Evolutionary conservation across 2,888 invertebrate genomes (phyloP), one percentile per base, ranked within the genome.

Genomic region (Cheilosia urbana): DNA sequence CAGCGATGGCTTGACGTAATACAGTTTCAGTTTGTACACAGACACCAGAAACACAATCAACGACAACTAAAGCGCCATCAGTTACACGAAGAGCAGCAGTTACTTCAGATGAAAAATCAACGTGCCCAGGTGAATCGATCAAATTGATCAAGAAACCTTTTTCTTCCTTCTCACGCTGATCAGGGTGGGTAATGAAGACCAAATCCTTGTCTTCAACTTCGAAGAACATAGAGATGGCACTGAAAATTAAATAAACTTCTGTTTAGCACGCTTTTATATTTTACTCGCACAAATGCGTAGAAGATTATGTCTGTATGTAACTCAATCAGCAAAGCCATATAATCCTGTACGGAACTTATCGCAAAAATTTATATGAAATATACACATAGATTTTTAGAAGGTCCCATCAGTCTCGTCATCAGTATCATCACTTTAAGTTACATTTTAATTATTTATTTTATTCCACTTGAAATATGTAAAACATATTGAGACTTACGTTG

Each of bases 1-100:
- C 99, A 87, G 98, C 98, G 91, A 99, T 99, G 87, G 99, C 99
- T 93, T 99, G 99, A 94, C 99, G 97, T 90, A 99, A 94, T 81
- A 99, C 99, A 90, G 99, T 99, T 94, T 99, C 99, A 45, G 99
- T 99, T 94, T 99, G 99, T 89, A 99, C 99, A 92, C 99, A 99
- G 88, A 99, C 99, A 94, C 99, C 99, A 90, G 99, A 99, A 69
- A 99, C 99, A 93, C 99, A 99, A 93, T 99, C 99, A 7, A 99
- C 99, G 65, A 99, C 99, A 72, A 99, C 99, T 84, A 99, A 95
- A 90, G 99, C 99, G 92, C 99, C 99, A 93, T 99, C 99, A 91
- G 99, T 99, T 63, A 99, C 99, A 94, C 99, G 98, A 88, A 99
- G 96, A 89, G 99, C 99, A 90, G 99, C 99, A 72, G 99, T 99